Percentiles rank a stretch among this genome's conserved stretches.
Evolutionary conservation across 2,113 vertebrate species (phyloP).

Genomic region (Brachirus orientalis): DNA sequence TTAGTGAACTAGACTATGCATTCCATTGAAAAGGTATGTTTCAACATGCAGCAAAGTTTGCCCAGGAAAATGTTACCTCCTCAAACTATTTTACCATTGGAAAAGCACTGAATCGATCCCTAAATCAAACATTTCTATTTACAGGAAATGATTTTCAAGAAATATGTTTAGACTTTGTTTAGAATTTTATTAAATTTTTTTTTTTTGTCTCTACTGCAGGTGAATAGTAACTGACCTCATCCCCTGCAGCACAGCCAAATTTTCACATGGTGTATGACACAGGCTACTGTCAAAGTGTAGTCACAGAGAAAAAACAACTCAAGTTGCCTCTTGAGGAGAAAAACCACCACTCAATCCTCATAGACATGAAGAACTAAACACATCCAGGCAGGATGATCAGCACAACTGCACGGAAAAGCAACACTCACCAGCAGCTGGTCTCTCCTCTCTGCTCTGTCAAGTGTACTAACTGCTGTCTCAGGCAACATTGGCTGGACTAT

Average conservation of each 20-base stretch:
- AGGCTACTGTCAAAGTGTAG: slow-evolving; percentile 14
- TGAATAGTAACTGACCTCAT: not conserved
- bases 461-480: slow-evolving; percentile 52
- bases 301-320: slow-evolving; percentile 31
- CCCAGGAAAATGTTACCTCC: slow-evolving; percentile 31
- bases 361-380: not conserved
- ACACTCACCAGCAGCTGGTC: slow-evolving; percentile 69
- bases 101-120: not conserved
- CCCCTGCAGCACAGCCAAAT: slow-evolving; percentile 20
- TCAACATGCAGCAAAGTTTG: slow-evolving; percentile 51
- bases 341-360: slow-evolving; percentile 33
- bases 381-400: slow-evolving; percentile 15
- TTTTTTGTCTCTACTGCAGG: not conserved
- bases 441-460: slow-evolving; percentile 49
- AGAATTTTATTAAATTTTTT: not conserved
- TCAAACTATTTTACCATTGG: not conserved
- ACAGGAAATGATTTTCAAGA: not conserved
- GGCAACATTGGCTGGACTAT: slow-evolving; percentile 52
- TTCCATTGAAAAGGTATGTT: slow-evolving; percentile 64
- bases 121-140: not conserved
- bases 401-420: slow-evolving; percentile 2
- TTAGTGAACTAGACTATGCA: slow-evolving; percentile 22
- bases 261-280: slow-evolving; percentile 56
- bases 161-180: not conserved
- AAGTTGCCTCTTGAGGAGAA: not conserved